phyloP scores from a whole-genome alignment of 2,797 vertebrate species.

The Mormyrops attenuatus region DNA sequence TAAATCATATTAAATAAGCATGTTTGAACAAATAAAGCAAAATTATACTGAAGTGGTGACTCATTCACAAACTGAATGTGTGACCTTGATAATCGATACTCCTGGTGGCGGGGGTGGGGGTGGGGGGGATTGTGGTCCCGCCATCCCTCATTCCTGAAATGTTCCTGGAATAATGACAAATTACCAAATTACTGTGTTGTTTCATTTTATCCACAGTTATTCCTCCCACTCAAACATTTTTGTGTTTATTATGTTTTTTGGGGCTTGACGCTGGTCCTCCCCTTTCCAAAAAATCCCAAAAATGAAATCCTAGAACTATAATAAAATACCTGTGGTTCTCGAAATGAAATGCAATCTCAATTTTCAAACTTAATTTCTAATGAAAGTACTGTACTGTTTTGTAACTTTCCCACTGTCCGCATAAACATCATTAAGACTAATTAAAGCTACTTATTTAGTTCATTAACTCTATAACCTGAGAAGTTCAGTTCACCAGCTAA shows the following conservation, averaged over 20 bases:
- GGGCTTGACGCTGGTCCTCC: neutral
- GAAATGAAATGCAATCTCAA: neutral
- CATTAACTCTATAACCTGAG: neutral
- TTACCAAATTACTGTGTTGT: neutral
- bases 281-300: neutral
- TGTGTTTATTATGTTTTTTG: neutral
- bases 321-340: neutral
- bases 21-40: neutral
- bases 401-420: neutral
- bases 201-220: neutral
- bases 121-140: neutral
- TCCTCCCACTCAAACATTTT: neutral
- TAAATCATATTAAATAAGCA: neutral
- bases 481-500: neutral
- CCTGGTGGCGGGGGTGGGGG: neutral
- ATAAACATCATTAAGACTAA: neutral
- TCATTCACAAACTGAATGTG: neutral
- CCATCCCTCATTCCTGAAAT: neutral
- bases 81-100: neutral
- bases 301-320: neutral
- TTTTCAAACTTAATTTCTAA: neutral
- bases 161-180: neutral
- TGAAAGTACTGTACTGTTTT: neutral
- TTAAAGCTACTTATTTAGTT: neutral
- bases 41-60: neutral